These are phyloP conservation scores for Caradrina kadenii DNA, from an alignment of 2,888 invertebrate genomes.

Conservation along the genomic window DNA sequence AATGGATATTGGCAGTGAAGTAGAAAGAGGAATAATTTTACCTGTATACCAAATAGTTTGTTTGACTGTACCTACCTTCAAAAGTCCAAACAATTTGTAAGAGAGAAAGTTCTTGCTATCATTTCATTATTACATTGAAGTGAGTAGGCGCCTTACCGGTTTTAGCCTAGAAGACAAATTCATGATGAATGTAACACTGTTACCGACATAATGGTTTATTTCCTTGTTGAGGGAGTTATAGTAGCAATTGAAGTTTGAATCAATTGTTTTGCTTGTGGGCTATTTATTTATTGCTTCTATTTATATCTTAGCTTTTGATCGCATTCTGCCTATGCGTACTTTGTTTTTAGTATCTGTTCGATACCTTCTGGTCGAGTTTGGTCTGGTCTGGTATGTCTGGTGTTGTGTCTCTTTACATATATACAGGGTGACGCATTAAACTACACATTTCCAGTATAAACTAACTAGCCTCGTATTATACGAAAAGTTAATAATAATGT, in stretches of 20 bases:
- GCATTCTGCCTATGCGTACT: background rate
- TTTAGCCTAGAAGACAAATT: slow-evolving; percentile 20
- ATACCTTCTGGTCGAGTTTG: no score
- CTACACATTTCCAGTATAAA: no score
- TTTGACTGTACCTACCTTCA: background rate
- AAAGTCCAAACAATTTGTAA: background rate
- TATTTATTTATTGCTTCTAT: slow-evolving; percentile 9
- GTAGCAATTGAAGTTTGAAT: slow-evolving; percentile 22
- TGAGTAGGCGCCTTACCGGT: slow-evolving; percentile 33
- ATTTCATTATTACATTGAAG: background rate
- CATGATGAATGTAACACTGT: slow-evolving; percentile 16
- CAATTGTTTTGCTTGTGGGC: slow-evolving; percentile 22
- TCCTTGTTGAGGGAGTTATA: slow-evolving; percentile 13
- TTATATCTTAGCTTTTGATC: background rate
- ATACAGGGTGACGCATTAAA: no score
- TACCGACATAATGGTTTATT: slow-evolving; percentile 21
- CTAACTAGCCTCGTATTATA: no score
- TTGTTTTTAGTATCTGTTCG: no score
- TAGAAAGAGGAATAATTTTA: no score
- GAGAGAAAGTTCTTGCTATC: slow-evolving; percentile 7
- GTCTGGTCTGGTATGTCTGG: no score
- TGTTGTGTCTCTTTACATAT: no score
- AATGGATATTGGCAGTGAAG: no score
- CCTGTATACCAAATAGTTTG: no score
- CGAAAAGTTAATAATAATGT: no score